Evolutionary conservation across 2,797 vertebrate species (phyloP), one percentile per base, ranked within the genome.

Genomic region (Sternarchorhynchus goeldii): DNA sequence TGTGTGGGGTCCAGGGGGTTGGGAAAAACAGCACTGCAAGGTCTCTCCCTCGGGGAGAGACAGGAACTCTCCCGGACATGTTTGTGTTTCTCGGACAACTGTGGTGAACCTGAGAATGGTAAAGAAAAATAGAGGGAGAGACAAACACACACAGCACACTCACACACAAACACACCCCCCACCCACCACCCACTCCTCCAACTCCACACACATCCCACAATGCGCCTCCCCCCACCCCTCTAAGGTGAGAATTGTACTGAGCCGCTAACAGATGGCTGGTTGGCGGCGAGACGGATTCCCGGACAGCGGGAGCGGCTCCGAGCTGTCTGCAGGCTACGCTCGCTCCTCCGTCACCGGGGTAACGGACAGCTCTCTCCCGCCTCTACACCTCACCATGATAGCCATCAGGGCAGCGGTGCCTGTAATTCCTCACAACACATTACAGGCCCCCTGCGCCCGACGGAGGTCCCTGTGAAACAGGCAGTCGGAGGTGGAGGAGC

Each of bases 81-180:
- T 87, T 99, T 99, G 92, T 98, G 96, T 93, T 99, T 99, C 91
- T 99, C 98, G 81, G 96, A 96, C 91, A 98, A 87, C 88, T 98
- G 93, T 76, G 98, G 97, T 72, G 98, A 99, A 84, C 96, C 98
- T 99, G 88, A 69, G 87, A 89, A 81, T 3, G 16, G 57, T 77
- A 4, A 32, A 53, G 64, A n/a, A 83, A 66, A 67, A 25, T 32
- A 58, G 36, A 12, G 17, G 32, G 31, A 71, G 7, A 20, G 18
- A 32, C 32, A 25, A 25, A 65, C 45, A 76, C 34, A 31, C 14
- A 25, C 31, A 65, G 10, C 41, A 45, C 41, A 45, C 41, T 5
- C 6, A 45, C 41, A 45, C 41, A 45, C 41, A 45, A 4, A 45
- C 41, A 45, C 41, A 45, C 41, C n/a, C n/a, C 25, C 25, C 25